A percentile compares a stretch with the other conserved stretches of the same genome.
phyloP scores from a whole-genome alignment of 2,888 invertebrate genomes.

The Ischnura elegans region DNA sequence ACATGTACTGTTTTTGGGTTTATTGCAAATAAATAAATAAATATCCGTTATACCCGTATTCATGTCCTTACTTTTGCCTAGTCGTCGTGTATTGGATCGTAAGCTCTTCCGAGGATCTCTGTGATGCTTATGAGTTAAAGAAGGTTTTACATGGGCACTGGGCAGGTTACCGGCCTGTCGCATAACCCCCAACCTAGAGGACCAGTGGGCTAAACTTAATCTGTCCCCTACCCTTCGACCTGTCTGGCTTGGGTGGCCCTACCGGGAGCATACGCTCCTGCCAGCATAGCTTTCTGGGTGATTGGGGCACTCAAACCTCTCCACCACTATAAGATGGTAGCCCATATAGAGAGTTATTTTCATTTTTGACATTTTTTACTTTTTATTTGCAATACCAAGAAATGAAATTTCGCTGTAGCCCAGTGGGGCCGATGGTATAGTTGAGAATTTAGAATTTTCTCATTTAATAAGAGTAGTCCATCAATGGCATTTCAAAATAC shows the following conservation, averaged over 20 bases:
- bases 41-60: too few relatives aligned
- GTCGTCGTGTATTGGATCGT: background rate
- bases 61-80: too few relatives aligned
- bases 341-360: background rate
- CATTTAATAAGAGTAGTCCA: too few relatives aligned
- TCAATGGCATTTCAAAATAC: too few relatives aligned
- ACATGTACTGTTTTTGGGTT: too few relatives aligned
- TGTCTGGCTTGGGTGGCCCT: conserved; percentile 2
- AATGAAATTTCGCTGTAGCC: too few relatives aligned
- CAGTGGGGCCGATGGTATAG: too few relatives aligned
- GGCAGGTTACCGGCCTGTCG: conserved; percentile 15
- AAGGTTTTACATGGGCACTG: background rate
- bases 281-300: conserved; percentile 34
- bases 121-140: conserved; percentile 28
- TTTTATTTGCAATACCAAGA: too few relatives aligned
- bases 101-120: conserved; percentile 6
- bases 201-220: background rate
- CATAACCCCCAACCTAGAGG: too few relatives aligned
- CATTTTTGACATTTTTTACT: too few relatives aligned
- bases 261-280: background rate
- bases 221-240: conserved; percentile 12
- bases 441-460: too few relatives aligned
- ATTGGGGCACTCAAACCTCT: conserved; percentile 9
- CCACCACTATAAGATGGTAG: background rate
- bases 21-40: too few relatives aligned